Base-by-base conservation (phyloP, 2,888 invertebrate species). In the Metacarcinus magister region DNA sequence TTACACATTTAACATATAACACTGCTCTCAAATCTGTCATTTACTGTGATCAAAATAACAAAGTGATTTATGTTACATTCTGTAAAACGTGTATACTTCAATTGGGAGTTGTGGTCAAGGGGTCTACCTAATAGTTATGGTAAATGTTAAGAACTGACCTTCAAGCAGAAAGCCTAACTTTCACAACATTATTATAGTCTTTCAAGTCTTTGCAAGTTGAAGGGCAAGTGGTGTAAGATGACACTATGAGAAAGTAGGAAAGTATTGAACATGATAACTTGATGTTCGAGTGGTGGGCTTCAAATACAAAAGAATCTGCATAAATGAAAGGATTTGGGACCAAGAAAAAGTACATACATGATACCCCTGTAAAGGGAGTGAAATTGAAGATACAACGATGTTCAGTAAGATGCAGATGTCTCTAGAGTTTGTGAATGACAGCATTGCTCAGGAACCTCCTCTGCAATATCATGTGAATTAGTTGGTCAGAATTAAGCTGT, bases 41-140 rank as follows among this genome's bases (percentile, higher is more conserved):
- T 87, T 87, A 87, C 87, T 87, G 87, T 87, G 87, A 87, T 87
- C 87, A 87, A 87, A 87, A 87, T 87, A 87, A 87, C 23, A 39
- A 67, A 67, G 87, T 87, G 39, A 87, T 87, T 87, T 87, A 87
- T 87, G 87, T 87, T 87, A 39, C 32, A 87, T 13, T 87, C 8
- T 87, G 87, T 32, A 16, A 87, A 87, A 13, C 39, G 32, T 87
- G 87, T 87, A 39, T 39, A 87, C 87, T 87, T 87, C 87, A 87
- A 39, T 87, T 87, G 87, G 87, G 39, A 87, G 39, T 5, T 13
- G 87, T 87, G 87, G 87, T 10, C 87, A 87, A 39, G 87, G 87
- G 87, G 39, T 87, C 39, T 87, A 87, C 87, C 87, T 87, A 87
- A 87, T 87, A 87, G 7, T 39, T 32, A 87, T 87, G 39, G 3